Percentiles rank a stretch among this genome's conserved stretches.
Conservation (phyloP, 2,888 invertebrate genomes). For the Neoscelio sp. region DNA sequence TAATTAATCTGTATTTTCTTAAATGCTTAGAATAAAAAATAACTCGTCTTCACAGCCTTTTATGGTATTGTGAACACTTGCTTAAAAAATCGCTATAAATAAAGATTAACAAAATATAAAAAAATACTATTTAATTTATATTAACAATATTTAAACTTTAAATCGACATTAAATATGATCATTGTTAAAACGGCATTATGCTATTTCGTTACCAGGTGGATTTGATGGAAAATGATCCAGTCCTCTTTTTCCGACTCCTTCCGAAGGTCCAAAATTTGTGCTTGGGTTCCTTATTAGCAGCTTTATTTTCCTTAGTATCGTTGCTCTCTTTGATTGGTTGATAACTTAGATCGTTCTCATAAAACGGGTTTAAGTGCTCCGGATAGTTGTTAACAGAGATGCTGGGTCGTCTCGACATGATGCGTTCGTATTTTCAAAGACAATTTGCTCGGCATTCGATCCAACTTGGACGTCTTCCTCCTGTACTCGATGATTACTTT, state of each 20-base stretch:
- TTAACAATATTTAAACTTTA: no score
- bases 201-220: slow-evolving; percentile 76
- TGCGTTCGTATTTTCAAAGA: slow-evolving; percentile 55
- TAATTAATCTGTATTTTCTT: no score
- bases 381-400: slow-evolving; percentile 89
- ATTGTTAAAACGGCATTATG: no score
- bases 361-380: slow-evolving; percentile 90
- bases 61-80: no score
- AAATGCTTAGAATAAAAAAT: no score
- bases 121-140: no score
- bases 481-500: slow-evolving; percentile 24
- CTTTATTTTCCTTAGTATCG: slow-evolving; percentile 69
- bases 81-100: no score
- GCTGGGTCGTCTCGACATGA: slow-evolving; percentile 83
- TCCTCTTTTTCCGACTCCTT: slow-evolving; percentile 84
- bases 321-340: slow-evolving; percentile 63
- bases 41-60: no score
- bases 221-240: slow-evolving; percentile 85
- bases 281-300: slow-evolving; percentile 74
- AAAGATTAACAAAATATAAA: no score
- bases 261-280: slow-evolving; percentile 81
- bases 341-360: slow-evolving; percentile 84
- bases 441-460: slow-evolving; percentile 43
- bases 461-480: slow-evolving; percentile 20
- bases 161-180: no score